A percentile compares a stretch with the other conserved stretches of the same genome.
phyloP scores from a whole-genome alignment of 2,113 vertebrate species.

The Trematomus loennbergii region DNA sequence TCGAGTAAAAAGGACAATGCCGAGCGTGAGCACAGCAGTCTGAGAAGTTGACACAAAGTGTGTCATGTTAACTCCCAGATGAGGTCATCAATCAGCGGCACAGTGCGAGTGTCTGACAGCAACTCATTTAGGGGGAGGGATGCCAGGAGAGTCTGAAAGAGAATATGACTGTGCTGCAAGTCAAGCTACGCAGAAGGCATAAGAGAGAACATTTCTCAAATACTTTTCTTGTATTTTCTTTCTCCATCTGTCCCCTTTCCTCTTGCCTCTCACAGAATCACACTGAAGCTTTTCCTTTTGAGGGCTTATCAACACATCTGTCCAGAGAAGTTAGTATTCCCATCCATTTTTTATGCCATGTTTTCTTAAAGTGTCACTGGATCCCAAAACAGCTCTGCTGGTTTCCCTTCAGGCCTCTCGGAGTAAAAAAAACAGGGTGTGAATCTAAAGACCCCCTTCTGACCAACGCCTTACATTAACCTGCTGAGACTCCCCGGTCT shows the following conservation, averaged over 20 bases:
- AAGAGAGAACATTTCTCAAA: constrained; percentile 29
- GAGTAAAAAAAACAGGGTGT: constrained; percentile 43
- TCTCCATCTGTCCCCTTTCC: constrained; percentile 35
- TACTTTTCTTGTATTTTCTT: constrained; percentile 6
- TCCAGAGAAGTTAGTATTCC: constrained; percentile 74
- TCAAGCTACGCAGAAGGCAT: constrained; percentile 15
- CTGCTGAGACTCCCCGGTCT: constrained; percentile 30
- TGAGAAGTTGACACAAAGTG: constrained; percentile 69
- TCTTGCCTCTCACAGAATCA: constrained; percentile 22
- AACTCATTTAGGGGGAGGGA: constrained; percentile 51
- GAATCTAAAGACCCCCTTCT: constrained; percentile 74
- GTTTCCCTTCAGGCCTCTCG: constrained; percentile 47
- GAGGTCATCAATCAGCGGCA: constrained; percentile 81
- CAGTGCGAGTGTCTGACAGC: constrained; percentile 67
- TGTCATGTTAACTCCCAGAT: constrained; percentile 81
- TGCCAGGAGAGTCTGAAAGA: constrained; percentile 31
- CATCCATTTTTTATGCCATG: constrained; percentile 78
- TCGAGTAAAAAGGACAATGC: constrained; percentile 37
- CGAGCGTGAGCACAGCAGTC: constrained; percentile 29
- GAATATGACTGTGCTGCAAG: constrained; percentile 37
- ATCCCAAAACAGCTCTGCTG: constrained; percentile 63
- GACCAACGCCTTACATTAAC: constrained; percentile 41
- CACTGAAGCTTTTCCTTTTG: constrained; percentile 36
- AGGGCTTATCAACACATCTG: constrained; percentile 81
- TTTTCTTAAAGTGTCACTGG: constrained; percentile 79